A percentile compares a stretch with the other conserved stretches of the same genome.
Conservation (phyloP, 1,140 invertebrate genomes). For the Orchestia grillus region DNA sequence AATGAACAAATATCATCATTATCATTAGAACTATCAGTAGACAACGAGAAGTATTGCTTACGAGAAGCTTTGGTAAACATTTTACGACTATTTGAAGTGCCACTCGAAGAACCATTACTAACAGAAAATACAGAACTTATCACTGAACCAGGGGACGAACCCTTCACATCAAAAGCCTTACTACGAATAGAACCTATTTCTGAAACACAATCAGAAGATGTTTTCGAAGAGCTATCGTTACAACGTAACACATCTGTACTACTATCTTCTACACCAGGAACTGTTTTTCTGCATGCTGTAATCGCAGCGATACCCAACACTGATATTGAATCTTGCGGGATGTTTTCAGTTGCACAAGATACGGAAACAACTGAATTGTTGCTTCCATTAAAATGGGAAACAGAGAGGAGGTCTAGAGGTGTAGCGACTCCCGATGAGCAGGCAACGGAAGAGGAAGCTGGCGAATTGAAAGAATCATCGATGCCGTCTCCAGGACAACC, state of each 20-base stretch:
- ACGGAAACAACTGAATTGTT: not conserved
- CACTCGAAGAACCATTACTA: not conserved
- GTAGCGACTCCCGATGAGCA: not conserved
- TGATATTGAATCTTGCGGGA: not conserved
- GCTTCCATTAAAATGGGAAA: not conserved
- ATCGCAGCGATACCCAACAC: not conserved
- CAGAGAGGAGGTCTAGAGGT: not conserved
- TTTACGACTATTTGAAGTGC: conserved; percentile 3
- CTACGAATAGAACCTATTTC: not conserved
- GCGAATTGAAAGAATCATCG: not conserved
- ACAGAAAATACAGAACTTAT: conserved; percentile 8
- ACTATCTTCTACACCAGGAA: not conserved
- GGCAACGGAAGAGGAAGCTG: not conserved
- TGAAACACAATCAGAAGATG: not conserved
- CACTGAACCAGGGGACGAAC: not conserved
- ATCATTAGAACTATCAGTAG: not conserved
- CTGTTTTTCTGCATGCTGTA: not conserved
- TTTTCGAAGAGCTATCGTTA: not conserved
- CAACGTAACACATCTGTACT: not conserved
- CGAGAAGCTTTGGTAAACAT: conserved; percentile 45
- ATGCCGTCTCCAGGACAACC: not conserved
- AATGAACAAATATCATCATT: not conserved
- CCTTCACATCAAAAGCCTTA: not conserved
- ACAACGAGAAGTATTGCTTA: conserved; percentile 42
- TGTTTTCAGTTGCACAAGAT: not conserved